Conservation (phyloP, 2,113 vertebrate genomes). For the Sula dactylatra region DNA sequence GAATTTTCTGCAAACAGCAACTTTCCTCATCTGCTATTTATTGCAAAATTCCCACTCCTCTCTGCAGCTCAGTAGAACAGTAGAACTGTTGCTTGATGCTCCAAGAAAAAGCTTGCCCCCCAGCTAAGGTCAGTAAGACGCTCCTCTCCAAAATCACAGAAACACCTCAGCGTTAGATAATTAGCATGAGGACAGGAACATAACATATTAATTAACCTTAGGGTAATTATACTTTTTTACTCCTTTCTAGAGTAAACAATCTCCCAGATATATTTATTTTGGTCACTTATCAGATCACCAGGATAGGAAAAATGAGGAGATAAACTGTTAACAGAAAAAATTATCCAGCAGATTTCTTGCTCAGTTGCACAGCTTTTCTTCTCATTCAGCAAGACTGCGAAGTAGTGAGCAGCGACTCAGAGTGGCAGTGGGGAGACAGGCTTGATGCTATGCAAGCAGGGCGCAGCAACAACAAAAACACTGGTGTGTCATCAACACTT, state of each 20-base stretch:
- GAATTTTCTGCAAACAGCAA: not conserved
- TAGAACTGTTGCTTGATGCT: not conserved
- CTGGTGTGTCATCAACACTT: not conserved
- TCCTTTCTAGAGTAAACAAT: not conserved
- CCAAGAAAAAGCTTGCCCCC: not conserved
- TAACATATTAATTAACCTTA: not conserved
- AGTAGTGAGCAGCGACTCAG: not conserved
- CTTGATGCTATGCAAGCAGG: not conserved
- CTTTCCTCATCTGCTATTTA: not conserved
- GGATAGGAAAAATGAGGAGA: not conserved
- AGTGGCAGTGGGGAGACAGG: not conserved
- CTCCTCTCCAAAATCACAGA: not conserved
- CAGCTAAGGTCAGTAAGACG: not conserved
- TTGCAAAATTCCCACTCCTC: not conserved
- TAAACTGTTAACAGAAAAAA: not conserved
- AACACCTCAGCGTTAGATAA: not conserved
- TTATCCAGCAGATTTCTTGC: not conserved
- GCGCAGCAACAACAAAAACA: not conserved
- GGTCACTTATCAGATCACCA: not conserved
- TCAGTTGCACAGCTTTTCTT: not conserved
- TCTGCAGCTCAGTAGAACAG: not conserved
- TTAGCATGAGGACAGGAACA: not conserved
- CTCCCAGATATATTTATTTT: not conserved
- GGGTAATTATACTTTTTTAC: not conserved
- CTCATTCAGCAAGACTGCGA: not conserved